Evolutionary conservation across 1,140 invertebrate species (phyloP).

Genomic region (Trichonephila clavipes): DNA sequence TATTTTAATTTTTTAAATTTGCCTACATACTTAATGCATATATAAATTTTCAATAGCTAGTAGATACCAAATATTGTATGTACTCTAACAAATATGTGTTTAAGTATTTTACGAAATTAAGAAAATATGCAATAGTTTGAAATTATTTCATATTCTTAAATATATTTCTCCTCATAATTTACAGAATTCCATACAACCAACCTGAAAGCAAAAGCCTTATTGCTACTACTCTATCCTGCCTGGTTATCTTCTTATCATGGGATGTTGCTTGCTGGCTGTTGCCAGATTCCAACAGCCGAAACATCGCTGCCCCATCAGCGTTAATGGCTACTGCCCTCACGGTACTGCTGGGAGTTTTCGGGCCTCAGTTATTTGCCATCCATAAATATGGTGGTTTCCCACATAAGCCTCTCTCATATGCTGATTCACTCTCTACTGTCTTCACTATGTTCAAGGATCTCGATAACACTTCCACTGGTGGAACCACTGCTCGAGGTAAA

Average conservation of each 20-base stretch:
- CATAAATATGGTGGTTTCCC: constrained; percentile 74
- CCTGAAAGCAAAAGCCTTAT: constrained; percentile 80
- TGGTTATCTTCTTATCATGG: constrained; percentile 80
- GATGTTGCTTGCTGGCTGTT: constrained; percentile 78
- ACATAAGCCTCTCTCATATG: constrained; percentile 69
- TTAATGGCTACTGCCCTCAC: constrained; percentile 79
- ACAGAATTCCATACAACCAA: constrained; percentile 80
- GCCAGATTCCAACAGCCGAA: constrained; percentile 77
- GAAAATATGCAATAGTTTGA: background rate
- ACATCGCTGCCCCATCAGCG: constrained; percentile 79
- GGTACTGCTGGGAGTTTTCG: constrained; percentile 80
- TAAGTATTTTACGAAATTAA: too few relatives aligned
- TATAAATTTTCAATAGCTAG: too few relatives aligned
- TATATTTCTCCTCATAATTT: background rate
- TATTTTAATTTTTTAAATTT: too few relatives aligned
- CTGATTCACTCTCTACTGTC: constrained; percentile 77
- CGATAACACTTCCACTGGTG: constrained; percentile 55
- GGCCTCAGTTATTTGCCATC: constrained; percentile 71
- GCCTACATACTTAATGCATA: too few relatives aligned
- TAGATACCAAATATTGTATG: too few relatives aligned
- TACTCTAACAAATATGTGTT: too few relatives aligned
- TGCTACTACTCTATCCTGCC: constrained; percentile 78
- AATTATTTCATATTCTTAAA: background rate
- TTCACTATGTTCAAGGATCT: constrained; percentile 76
- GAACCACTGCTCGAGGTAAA: constrained; percentile 55